These are phyloP conservation scores for Syngnathus scovelli DNA, from an alignment of 2,113 vertebrate genomes.

Conservation along the genomic window DNA sequence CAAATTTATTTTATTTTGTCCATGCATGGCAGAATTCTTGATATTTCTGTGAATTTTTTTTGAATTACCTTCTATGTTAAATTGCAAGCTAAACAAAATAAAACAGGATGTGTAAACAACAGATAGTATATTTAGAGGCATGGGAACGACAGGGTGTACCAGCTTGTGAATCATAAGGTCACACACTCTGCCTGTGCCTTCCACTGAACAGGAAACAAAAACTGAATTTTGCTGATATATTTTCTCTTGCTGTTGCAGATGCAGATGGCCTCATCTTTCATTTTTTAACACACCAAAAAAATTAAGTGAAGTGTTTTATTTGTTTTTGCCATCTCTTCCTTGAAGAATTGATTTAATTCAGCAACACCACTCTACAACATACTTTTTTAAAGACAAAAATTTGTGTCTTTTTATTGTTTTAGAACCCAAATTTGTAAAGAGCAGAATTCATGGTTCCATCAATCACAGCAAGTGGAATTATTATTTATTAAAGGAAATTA, in stretches of 20 bases:
- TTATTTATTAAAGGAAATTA: no score
- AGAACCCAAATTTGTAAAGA: no score
- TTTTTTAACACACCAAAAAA: constrained; percentile 16
- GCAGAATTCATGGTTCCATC: no score
- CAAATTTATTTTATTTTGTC: constrained; percentile 20
- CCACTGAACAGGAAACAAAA: constrained; percentile 52
- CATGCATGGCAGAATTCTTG: background rate
- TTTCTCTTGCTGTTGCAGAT: constrained; percentile 16
- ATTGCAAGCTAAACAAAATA: background rate
- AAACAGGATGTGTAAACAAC: background rate
- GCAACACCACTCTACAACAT: no score
- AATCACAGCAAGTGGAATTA: no score
- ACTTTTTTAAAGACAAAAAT: no score
- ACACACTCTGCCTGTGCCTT: constrained; percentile 29
- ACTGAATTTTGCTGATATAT: constrained; percentile 28
- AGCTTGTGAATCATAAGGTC: constrained; percentile 6
- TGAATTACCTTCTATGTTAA: background rate
- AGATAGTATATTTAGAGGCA: constrained; percentile 3
- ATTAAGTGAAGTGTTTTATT: background rate
- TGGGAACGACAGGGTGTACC: constrained; percentile 27
- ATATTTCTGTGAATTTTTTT: background rate
- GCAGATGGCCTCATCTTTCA: constrained; percentile 29
- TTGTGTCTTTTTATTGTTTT: no score
- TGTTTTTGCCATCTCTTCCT: no score
- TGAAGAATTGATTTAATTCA: no score